A percentile compares a stretch with the other conserved stretches of the same genome.
phyloP scores from a whole-genome alignment of 2,113 vertebrate genomes.

The Corvus hawaiiensis region DNA sequence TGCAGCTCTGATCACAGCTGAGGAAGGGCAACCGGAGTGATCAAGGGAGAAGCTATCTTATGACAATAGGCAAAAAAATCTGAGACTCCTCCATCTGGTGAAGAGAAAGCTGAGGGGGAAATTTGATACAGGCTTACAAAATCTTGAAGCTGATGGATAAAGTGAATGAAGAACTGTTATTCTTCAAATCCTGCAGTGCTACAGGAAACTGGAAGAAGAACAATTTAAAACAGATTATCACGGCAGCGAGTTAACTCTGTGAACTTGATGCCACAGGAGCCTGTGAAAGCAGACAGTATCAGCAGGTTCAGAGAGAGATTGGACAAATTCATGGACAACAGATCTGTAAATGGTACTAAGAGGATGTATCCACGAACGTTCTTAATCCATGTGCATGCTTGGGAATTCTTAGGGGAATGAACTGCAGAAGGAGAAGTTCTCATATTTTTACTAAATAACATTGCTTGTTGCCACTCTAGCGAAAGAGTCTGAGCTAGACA shows the following conservation, averaged over 20 bases:
- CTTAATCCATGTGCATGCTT: neutral
- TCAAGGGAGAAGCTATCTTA: neutral
- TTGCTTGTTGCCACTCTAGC: neutral
- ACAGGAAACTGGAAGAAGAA: slow-evolving; percentile 8
- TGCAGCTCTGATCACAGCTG: neutral
- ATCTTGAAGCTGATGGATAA: slow-evolving; percentile 9
- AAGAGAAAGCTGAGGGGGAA: neutral
- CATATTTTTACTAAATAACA: neutral
- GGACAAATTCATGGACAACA: neutral
- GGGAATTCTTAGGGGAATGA: neutral
- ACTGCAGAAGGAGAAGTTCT: neutral
- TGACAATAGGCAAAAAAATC: neutral
- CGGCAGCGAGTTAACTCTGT: neutral
- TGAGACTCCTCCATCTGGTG: neutral
- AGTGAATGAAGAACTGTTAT: slow-evolving; percentile 3
- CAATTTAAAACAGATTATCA: slow-evolving; percentile 42
- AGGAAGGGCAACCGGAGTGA: neutral
- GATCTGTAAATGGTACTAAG: neutral
- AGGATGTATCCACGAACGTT: neutral
- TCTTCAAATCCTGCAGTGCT: slow-evolving; percentile 1
- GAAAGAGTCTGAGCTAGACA: neutral
- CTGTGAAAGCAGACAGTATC: neutral
- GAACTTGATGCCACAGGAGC: slow-evolving; percentile 13
- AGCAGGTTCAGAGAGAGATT: neutral
- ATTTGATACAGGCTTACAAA: slow-evolving; percentile 8